Evolutionary conservation across 2,888 invertebrate species (phyloP).

Genomic region (Ormyrus labotus): DNA sequence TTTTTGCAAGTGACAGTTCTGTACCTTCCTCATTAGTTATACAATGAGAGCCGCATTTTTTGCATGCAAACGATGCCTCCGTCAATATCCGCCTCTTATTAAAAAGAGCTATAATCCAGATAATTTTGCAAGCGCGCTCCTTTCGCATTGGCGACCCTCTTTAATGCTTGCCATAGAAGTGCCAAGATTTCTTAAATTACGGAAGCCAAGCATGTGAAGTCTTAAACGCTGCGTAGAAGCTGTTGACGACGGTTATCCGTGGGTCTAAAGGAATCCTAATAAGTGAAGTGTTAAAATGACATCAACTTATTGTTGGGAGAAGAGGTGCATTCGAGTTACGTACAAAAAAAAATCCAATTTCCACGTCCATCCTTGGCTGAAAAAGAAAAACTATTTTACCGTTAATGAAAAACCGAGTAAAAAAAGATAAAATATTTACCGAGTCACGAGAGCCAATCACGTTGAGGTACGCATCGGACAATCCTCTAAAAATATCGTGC

Average conservation of each 20-base stretch:
- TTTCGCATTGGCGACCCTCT: not conserved
- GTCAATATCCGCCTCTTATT: conserved; percentile 8
- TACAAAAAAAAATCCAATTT: no score
- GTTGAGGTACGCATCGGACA: no score
- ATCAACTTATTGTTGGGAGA: conserved; percentile 5
- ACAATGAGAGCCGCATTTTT: conserved; percentile 46
- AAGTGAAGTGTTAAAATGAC: conserved; percentile 30
- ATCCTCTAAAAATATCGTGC: no score
- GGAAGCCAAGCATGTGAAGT: conserved; percentile 1
- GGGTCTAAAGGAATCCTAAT: conserved; percentile 43
- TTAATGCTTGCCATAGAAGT: conserved; percentile 22
- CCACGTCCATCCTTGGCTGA: no score
- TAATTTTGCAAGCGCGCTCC: not conserved
- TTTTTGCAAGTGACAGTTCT: conserved; percentile 15
- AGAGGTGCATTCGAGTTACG: no score
- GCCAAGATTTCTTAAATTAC: conserved; percentile 1
- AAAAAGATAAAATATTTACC: no score
- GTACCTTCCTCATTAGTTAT: conserved; percentile 40
- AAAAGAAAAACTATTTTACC: no score
- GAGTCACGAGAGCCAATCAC: no score
- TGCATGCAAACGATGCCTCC: conserved; percentile 25
- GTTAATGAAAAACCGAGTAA: no score
- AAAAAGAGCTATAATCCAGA: not conserved
- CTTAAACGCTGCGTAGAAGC: conserved; percentile 32
- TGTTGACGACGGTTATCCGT: conserved; percentile 43